These are phyloP conservation scores for Hypothenemus hampei DNA, from an alignment of 1,140 invertebrate genomes.

Conservation along the genomic window DNA sequence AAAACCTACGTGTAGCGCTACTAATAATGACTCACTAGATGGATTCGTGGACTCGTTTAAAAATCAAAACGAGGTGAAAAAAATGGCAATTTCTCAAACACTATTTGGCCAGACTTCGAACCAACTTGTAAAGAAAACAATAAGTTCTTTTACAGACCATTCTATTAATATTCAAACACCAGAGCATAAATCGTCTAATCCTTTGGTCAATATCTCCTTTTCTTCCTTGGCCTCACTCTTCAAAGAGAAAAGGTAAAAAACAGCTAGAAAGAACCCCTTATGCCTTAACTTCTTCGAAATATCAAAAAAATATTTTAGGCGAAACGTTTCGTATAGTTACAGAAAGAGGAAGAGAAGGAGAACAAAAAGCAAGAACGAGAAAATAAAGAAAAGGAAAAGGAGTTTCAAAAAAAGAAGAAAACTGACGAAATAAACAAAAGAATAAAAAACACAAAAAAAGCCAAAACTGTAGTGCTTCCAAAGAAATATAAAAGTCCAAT, in stretches of 20 bases:
- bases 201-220: slow-evolving; percentile 1
- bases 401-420: neutral
- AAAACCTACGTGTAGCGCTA: too few relatives aligned
- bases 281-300: slow-evolving; percentile 5
- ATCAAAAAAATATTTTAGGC: neutral
- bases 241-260: slow-evolving; percentile 27
- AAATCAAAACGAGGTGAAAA: neutral
- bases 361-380: neutral
- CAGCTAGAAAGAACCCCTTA: slow-evolving; percentile 25
- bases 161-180: too few relatives aligned
- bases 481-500: neutral
- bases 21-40: too few relatives aligned
- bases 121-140: neutral
- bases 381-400: neutral
- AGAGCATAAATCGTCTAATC: too few relatives aligned
- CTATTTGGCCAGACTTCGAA: neutral
- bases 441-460: neutral
- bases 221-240: slow-evolving; percentile 20
- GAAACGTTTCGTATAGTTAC: neutral
- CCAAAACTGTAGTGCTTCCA: neutral
- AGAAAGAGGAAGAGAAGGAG: neutral
- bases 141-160: neutral
- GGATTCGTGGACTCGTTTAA: too few relatives aligned
- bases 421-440: neutral
- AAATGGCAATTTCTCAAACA: neutral